Evolutionary conservation across 2,113 vertebrate genomes (phyloP), one percentile per base, ranked within the genome.

Genomic region (Morone saxatilis): DNA sequence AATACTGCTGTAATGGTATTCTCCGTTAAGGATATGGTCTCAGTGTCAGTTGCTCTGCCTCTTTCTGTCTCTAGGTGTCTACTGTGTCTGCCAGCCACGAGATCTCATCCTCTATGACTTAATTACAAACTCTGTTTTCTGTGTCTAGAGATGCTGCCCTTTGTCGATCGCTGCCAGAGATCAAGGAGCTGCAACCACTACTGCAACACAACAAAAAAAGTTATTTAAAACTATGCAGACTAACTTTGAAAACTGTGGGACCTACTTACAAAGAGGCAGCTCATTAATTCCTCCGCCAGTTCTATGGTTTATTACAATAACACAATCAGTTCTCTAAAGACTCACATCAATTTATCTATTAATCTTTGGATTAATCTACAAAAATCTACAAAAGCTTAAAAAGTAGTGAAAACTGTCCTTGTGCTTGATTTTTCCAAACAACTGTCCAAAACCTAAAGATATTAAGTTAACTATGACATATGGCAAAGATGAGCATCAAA

Each of bases 101-200:
- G 40, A 81, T 63, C 45, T 68, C 68, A 61, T 70, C 68, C 72
- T 76, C 67, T 51, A 38, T 47, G 17, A 90, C 63, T 86, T 84
- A 83, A 84, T 76, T 85, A 80, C 60, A 62, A 78, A 74, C 68
- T 71, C 53, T 61, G 68, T 67, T 85, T 77, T 71, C 50, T 54
- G 14, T 43, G 47, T 45, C 68, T 22, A 6, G 57, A 41, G 50
- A 74, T 73, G 53, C 54, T 2, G 13, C 62, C 31, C n/a, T 51
- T 69, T 45, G 47, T 31, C 54, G 20, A 11, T 45, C 12, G 7
- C 50, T 66, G 73, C 48, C 86, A 76, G 61, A 86, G 73, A 81
- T 74, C 20, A 54, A 73, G 48, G 48, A 62, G 38, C 61, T 60
- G 53, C 59, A 73, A 13, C 59, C 38, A 40, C 51, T 6, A 47